Percentiles rank a stretch among this genome's conserved stretches.
Conservation (phyloP, 2,888 invertebrate species). For the Drosophila suboccidentalis region DNA sequence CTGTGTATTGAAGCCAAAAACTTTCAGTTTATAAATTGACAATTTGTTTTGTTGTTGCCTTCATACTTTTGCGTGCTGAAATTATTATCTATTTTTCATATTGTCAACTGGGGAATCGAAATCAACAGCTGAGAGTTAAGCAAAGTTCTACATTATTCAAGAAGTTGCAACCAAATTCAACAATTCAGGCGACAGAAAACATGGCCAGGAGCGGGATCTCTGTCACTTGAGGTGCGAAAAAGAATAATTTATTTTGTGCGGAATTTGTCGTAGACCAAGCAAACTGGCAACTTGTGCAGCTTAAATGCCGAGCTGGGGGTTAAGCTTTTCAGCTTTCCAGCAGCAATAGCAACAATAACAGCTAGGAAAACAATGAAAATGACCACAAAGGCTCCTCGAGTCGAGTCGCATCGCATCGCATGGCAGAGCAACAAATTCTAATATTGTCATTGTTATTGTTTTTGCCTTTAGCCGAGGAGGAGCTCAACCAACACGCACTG, state of each 20-base stretch:
- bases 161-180: conserved; percentile 42
- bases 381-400: conserved; percentile 63
- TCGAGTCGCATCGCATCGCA: conserved; percentile 4
- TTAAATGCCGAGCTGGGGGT: conserved; percentile 74
- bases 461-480: conserved; percentile 27
- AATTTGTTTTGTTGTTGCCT: conserved; percentile 70
- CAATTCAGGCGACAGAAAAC: conserved; percentile 50
- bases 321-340: conserved; percentile 51
- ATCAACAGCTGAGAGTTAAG: conserved; percentile 37
- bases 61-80: conserved; percentile 40
- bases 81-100: conserved; percentile 75
- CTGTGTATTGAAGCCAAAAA: conserved; percentile 42
- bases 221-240: conserved; percentile 74
- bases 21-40: conserved; percentile 82
- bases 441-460: conserved; percentile 76
- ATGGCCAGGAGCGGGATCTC: conserved; percentile 58
- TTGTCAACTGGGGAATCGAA: conserved; percentile 56
- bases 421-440: conserved; percentile 72
- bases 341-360: conserved; percentile 29
- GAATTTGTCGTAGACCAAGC: conserved; percentile 52
- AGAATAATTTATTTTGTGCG: conserved; percentile 71
- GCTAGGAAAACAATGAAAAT: conserved; percentile 65
- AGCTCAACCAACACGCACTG: conserved; percentile 29
- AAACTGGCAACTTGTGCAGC: conserved; percentile 60
- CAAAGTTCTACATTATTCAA: conserved; percentile 60